A percentile compares a stretch with the other conserved stretches of the same genome.
phyloP scores from a whole-genome alignment of 2,113 vertebrate genomes.

The Lamprotornis superbus region DNA sequence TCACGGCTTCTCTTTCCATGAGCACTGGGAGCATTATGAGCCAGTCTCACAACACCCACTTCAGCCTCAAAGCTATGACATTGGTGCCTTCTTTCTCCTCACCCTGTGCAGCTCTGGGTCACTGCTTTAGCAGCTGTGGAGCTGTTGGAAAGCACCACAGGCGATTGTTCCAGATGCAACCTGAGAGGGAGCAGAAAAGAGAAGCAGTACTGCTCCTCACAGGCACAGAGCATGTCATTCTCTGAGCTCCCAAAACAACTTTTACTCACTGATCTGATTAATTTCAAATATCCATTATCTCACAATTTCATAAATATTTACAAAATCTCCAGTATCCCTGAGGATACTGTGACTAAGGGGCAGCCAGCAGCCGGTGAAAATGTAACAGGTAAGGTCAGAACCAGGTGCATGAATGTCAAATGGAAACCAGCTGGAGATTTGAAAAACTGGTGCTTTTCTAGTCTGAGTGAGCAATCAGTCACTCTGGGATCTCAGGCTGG shows the following conservation, averaged over 20 bases:
- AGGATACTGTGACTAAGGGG: neutral
- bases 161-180: neutral
- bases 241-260: neutral
- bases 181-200: neutral
- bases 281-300: neutral
- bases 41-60: neutral
- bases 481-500: neutral
- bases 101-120: neutral
- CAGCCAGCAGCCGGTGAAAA: neutral
- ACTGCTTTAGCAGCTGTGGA: neutral
- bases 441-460: neutral
- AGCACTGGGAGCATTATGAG: neutral
- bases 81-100: neutral
- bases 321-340: neutral
- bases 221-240: neutral
- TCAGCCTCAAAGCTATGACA: neutral
- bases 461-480: neutral
- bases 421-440: neutral
- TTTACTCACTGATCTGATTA: neutral
- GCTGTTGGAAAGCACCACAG: accelerated
- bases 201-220: neutral
- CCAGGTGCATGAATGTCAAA: neutral
- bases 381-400: neutral
- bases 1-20: neutral
- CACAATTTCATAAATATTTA: neutral